Evolutionary conservation across 2,797 vertebrate genomes (phyloP), one percentile per base, ranked within the genome.

Genomic region (Miichthys miiuy): DNA sequence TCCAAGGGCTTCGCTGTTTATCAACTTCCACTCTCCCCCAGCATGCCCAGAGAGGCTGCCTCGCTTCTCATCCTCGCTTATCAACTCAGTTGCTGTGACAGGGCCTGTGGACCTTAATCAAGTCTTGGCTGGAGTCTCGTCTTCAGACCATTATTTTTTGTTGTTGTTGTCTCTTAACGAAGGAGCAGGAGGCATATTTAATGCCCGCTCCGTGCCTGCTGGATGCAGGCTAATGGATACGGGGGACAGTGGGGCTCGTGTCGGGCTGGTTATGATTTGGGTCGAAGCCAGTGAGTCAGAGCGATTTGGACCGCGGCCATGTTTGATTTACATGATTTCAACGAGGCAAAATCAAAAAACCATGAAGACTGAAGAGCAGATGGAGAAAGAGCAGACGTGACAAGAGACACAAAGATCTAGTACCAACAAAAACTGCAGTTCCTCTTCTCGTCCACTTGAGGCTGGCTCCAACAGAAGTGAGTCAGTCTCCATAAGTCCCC

Each of bases 1-100:
- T 81, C 81, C 47, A 30, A 83, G 55, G 68, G 69, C 80, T 81
- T 56, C 46, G 50, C 79, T 77, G 83, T 72, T 86, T 85, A 86
- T 89, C 84, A 73, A 71, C 75, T 68, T 71, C 51, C 57, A 66
- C 62, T 71, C 61, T 41, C 5, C 30, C 65, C 70, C 34, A 72
- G 78, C 79, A 47, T 41, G 21, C 68, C 69, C 61, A 30, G 57
- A 48, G 80, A 72, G 48, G 30, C 63, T 55, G 54, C 21, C 47
- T 27, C 21, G 6, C 72, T 54, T 30, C 72, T 72, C 73, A 64
- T 72, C 60, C 48, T 34, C 2, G 27, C 81, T 77, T 77, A 74
- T 83, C 71, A 78, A 57, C 72, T 75, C 64, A 50, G 44, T 60
- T 66, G 65, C 67, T 57, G 68, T 54, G 68, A 79, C 75, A 52